Conservation (phyloP, 2,888 invertebrate species). For the Griposia aprilina region DNA sequence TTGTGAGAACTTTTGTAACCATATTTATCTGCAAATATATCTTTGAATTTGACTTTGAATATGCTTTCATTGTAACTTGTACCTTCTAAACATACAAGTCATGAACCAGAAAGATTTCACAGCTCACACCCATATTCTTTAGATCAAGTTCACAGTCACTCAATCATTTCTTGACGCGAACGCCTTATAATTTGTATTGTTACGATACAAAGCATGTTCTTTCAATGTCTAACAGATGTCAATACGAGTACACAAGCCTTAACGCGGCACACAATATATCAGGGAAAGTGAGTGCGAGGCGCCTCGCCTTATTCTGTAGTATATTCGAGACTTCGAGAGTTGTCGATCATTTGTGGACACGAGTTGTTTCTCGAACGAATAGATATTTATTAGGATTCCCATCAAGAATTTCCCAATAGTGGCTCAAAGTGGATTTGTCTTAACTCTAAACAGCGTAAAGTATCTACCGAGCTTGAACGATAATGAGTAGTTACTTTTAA, state of each 20-base stretch:
- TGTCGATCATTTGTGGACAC: neutral
- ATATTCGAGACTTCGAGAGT: constrained; percentile 14
- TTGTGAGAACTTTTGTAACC: no score
- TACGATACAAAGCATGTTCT: constrained; percentile 6
- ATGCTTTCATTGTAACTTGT: neutral
- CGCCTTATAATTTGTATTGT: constrained; percentile 24
- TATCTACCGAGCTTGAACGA: neutral
- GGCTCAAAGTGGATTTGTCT: neutral
- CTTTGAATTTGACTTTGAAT: no score
- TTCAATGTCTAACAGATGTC: constrained; percentile 21
- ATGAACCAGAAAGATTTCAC: neutral
- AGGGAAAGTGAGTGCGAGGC: constrained; percentile 38
- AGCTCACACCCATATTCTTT: neutral
- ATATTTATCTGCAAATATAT: no score
- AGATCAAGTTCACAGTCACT: constrained; percentile 8
- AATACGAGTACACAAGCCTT: neutral
- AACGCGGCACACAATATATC: constrained; percentile 18
- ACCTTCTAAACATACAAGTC: neutral
- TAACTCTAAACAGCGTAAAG: neutral
- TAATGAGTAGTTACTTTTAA: neutral
- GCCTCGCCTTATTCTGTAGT: neutral
- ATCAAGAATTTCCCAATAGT: neutral
- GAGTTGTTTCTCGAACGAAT: neutral
- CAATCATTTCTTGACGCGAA: constrained; percentile 11
- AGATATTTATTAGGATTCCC: neutral